Conservation (phyloP, 2,888 invertebrate genomes). For the Macrophya annulata region DNA sequence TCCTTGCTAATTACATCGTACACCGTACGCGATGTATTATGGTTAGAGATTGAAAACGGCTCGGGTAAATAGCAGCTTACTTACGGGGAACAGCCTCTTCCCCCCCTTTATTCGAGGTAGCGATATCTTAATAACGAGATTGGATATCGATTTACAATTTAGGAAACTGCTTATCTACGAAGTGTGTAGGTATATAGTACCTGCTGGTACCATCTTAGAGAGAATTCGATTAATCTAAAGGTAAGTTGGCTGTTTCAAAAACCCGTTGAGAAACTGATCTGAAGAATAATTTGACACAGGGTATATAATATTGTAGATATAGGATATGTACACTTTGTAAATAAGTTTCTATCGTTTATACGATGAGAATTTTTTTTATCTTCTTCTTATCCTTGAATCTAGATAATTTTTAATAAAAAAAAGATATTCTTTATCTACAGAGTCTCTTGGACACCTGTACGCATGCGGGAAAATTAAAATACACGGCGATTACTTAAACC, state of each 20-base stretch:
- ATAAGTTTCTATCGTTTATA: background rate
- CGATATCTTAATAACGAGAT: constrained; percentile 54
- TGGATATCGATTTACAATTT: constrained; percentile 55
- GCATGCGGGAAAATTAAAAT: background rate
- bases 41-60: constrained; percentile 50
- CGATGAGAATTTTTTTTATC: background rate
- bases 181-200: constrained; percentile 27
- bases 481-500: background rate
- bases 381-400: background rate
- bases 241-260: constrained; percentile 3
- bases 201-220: constrained; percentile 43
- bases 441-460: background rate
- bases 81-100: constrained; percentile 25
- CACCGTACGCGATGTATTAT: constrained; percentile 45
- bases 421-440: background rate
- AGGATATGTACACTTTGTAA: background rate
- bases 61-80: constrained; percentile 48
- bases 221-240: constrained; percentile 53
- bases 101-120: background rate
- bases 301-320: no score
- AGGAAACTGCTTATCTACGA: constrained; percentile 53
- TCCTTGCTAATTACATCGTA: constrained; percentile 47
- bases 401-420: no score
- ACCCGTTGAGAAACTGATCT: background rate
- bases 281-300: background rate